phyloP scores from a whole-genome alignment of 64 coral and sea anemone genomes.

The Porites lutea region DNA sequence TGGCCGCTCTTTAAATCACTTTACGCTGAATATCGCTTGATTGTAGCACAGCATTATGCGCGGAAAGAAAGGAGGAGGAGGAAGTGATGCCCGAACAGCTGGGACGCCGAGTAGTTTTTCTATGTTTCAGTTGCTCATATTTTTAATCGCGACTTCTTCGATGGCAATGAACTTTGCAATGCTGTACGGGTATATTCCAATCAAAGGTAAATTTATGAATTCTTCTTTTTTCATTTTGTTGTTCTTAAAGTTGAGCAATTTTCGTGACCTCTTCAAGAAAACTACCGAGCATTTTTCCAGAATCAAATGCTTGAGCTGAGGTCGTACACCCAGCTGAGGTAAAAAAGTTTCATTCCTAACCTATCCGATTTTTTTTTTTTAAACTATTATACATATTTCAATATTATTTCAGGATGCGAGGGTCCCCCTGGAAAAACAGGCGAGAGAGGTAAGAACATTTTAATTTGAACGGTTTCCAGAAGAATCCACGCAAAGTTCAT shows the following conservation, averaged over 20 bases:
- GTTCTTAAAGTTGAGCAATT: background rate
- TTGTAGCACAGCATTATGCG: slow-evolving; percentile 22
- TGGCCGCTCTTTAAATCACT: background rate
- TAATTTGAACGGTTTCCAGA: no score
- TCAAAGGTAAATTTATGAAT: slow-evolving; percentile 73
- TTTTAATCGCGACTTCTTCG: slow-evolving; percentile 85
- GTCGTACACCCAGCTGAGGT: background rate
- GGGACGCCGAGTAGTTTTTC: slow-evolving; percentile 47
- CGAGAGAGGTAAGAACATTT: slow-evolving; percentile 47
- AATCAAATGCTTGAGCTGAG: background rate
- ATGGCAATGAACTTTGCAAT: slow-evolving; percentile 94
- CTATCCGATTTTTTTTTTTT: background rate
- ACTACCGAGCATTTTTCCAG: no score
- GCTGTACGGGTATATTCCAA: slow-evolving; percentile 79
- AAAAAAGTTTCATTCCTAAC: background rate
- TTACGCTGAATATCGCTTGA: background rate
- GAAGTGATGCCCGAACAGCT: slow-evolving; percentile 11
- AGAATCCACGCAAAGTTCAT: no score
- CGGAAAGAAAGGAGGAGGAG: background rate
- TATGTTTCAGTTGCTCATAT: slow-evolving; percentile 90
- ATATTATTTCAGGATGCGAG: slow-evolving; percentile 59
- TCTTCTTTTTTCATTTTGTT: slow-evolving; percentile 11
- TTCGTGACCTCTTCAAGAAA: background rate
- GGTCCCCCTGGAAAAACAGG: slow-evolving; percentile 83
- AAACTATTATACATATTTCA: background rate